Percentiles rank a stretch among this genome's conserved stretches.
phyloP scores from a whole-genome alignment of 2,797 vertebrate species.

The Pseudochromis fuscus region DNA sequence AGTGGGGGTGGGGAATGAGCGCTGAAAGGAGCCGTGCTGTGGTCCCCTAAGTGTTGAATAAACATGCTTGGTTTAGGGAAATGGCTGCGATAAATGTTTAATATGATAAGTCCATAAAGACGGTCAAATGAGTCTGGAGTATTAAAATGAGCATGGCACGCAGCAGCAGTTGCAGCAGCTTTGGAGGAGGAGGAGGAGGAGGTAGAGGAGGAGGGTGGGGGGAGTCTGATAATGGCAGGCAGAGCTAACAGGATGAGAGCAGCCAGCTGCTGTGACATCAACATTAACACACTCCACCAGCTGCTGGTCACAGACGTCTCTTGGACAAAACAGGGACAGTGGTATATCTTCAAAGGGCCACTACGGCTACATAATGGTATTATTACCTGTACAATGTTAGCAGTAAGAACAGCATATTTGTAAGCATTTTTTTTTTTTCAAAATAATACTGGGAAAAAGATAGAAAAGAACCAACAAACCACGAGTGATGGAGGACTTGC shows the following conservation, averaged over 20 bases:
- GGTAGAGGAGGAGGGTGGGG: not conserved
- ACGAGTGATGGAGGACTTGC: not conserved
- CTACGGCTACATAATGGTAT: constrained; percentile 56
- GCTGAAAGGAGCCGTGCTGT: constrained; percentile 74
- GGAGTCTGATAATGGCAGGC: constrained; percentile 71
- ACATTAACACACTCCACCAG: constrained; percentile 80
- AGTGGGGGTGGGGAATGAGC: constrained; percentile 11
- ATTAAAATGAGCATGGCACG: constrained; percentile 80
- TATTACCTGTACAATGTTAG: constrained; percentile 57
- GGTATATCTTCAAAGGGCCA: constrained; percentile 60
- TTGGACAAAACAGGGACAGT: constrained; percentile 70
- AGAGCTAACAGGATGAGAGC: constrained; percentile 80
- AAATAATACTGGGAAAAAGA: constrained; percentile 1
- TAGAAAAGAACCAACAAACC: constrained; percentile 5
- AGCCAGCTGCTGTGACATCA: constrained; percentile 83
- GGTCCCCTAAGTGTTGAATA: constrained; percentile 86
- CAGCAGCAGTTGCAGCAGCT: constrained; percentile 69
- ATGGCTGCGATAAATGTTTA: constrained; percentile 86
- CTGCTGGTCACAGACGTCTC: constrained; percentile 76
- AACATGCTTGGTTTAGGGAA: constrained; percentile 86
- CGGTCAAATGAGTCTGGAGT: constrained; percentile 83
- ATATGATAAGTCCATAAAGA: constrained; percentile 86
- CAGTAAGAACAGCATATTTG: constrained; percentile 1
- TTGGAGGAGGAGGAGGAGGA: constrained; percentile 48
- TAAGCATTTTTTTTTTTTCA: constrained; percentile 9